These are phyloP conservation scores for Hucho hucho DNA, from an alignment of 2,113 vertebrate species.

Conservation along the genomic window DNA sequence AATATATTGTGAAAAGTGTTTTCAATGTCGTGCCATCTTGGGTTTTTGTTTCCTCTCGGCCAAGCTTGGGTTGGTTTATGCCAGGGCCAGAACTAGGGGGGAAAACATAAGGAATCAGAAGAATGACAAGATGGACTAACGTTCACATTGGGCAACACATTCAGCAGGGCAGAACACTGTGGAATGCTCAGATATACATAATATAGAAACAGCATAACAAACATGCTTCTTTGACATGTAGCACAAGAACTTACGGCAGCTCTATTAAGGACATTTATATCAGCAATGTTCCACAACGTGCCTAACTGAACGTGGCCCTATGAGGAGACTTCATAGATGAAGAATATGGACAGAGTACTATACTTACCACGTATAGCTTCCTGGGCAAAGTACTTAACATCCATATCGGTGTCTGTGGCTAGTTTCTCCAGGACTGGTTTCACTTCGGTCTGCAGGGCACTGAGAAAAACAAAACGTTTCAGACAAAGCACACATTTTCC, in stretches of 20 bases:
- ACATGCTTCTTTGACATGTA: neutral
- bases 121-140: neutral
- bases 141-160: neutral
- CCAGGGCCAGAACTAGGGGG: conserved; percentile 77
- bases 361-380: conserved; percentile 86
- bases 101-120: neutral
- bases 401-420: conserved; percentile 85
- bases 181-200: neutral
- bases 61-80: conserved; percentile 64
- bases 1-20: conserved; percentile 74
- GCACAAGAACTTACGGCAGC: too few species aligned
- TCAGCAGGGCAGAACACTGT: neutral
- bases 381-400: conserved; percentile 91
- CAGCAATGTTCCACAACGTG: too few species aligned
- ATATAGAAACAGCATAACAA: neutral
- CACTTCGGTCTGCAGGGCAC: conserved; percentile 83
- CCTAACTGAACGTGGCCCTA: too few species aligned
- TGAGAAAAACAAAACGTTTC: conserved; percentile 43
- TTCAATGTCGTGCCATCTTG: conserved; percentile 35
- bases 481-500: neutral
- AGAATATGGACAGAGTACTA: neutral
- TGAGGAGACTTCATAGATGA: neutral
- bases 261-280: too few species aligned
- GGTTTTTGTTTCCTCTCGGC: conserved; percentile 36
- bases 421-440: conserved; percentile 86